Conservation (phyloP, 2,113 vertebrate species). For the Callocephalon fimbriatum region DNA sequence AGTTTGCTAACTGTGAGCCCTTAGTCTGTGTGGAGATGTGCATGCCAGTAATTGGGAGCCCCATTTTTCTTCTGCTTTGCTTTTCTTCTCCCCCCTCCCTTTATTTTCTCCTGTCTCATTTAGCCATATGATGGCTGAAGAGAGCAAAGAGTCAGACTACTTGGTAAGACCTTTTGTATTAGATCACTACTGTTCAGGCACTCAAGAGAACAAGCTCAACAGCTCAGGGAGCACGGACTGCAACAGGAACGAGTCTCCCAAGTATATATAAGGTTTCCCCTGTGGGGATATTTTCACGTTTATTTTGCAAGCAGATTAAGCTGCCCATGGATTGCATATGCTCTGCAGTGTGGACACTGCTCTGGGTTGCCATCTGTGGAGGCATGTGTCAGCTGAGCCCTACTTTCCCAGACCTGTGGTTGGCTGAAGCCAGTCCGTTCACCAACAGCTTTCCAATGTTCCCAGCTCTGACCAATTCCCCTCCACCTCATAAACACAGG, state of each 20-base stretch:
- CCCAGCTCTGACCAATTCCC: constrained; percentile 58
- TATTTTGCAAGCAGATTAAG: constrained; percentile 37
- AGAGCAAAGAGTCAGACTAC: not conserved
- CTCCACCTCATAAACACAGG: constrained; percentile 54
- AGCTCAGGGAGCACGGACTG: not conserved
- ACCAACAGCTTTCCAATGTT: constrained; percentile 14
- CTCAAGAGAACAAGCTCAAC: constrained; percentile 14
- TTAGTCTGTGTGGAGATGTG: constrained; percentile 58
- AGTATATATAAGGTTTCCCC: not conserved
- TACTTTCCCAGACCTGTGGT: constrained; percentile 15
- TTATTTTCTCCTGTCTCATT: not conserved
- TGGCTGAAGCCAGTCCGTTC: not conserved
- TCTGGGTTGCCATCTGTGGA: not conserved
- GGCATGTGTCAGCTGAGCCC: not conserved
- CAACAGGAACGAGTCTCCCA: not conserved
- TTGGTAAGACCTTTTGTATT: not conserved
- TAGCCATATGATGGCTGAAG: not conserved
- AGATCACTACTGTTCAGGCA: not conserved
- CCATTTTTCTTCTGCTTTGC: constrained; percentile 53
- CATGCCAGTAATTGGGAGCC: constrained; percentile 45
- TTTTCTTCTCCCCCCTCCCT: not conserved
- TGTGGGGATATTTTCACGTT: not conserved
- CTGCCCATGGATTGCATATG: not conserved
- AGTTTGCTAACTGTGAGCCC: constrained; percentile 50
- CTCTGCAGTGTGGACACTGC: not conserved